Base-by-base conservation (phyloP, 2,888 invertebrate species). In the Brassicogethes aeneus region DNA sequence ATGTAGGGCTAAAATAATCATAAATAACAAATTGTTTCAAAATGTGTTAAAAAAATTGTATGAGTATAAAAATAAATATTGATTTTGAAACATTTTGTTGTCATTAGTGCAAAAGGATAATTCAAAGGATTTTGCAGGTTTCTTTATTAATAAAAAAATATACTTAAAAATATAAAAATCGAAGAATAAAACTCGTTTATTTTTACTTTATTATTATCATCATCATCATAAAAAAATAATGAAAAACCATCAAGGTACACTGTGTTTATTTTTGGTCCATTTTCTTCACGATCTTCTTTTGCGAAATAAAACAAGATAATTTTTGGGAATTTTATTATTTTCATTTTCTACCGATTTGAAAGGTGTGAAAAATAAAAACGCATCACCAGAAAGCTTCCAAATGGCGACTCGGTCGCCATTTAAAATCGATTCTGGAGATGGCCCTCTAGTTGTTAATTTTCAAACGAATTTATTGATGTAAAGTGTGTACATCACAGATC, bases 401-500 rank as follows among this genome's bases (percentile, higher is more conserved):
- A 61, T 58, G 40, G 41, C 34, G n/a, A 16, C 15, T 30, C 33
- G 33, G 31, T 36, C 42, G 43, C 47, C 52, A 53, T 61, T 61
- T 65, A 52, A 54, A 59, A 62, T 62, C 53, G 61, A 54, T 54
- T 48, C 51, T 66, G 65, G 64, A 62, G 56, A 51, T 45, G 57
- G 43, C 59, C 60, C 61, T 53, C 45, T 43, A 52, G 46, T 44
- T 15, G 29, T 46, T 53, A 45, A 39, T 50, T 52, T 53, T 52
- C 45, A 56, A 64, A 61, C 55, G 56, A 62, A 61, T 66, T 64
- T 64, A 64, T 66, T 67, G 54, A 58, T 51, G 54, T 48, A 53
- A 55, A 53, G 49, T 51, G 53, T 50, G 53, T 58, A 61, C 60
- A 59, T 56, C 56, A 57, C 61, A 56, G 51, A 56, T 59, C 55